Conservation (phyloP, 2,888 invertebrate species). For the Adelphocoris suturalis region DNA sequence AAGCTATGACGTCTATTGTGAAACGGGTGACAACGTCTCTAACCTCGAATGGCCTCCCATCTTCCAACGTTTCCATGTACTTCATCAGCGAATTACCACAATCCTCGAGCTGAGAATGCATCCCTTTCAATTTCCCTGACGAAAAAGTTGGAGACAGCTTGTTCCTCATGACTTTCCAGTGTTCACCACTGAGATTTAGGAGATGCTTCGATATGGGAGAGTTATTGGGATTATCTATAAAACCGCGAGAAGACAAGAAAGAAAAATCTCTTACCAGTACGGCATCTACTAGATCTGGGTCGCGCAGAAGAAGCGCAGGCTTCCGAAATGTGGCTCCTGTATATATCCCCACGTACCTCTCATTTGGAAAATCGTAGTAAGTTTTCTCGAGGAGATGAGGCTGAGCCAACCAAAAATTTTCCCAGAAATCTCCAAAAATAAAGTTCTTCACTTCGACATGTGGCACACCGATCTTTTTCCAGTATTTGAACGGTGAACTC, state of each 20-base stretch:
- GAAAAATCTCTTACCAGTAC: background rate
- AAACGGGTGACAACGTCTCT: slow-evolving; percentile 78
- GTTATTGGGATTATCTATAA: background rate
- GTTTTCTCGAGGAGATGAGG: background rate
- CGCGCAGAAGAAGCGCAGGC: background rate
- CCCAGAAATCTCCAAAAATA: background rate
- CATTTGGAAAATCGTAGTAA: background rate
- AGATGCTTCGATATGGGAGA: slow-evolving; percentile 9
- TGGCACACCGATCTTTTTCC: background rate
- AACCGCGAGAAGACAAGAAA: background rate
- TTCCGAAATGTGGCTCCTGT: slow-evolving; percentile 74
- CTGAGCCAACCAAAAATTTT: background rate
- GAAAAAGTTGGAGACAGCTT: slow-evolving; percentile 82
- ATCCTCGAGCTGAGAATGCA: slow-evolving; percentile 80
- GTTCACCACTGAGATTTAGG: slow-evolving; percentile 33
- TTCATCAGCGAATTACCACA: slow-evolving; percentile 77
- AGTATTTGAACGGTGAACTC: slow-evolving; percentile 4
- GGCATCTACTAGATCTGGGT: background rate
- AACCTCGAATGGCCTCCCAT: slow-evolving; percentile 72
- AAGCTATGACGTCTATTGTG: slow-evolving; percentile 80
- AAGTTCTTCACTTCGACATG: background rate
- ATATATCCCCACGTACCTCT: background rate
- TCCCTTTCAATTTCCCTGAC: slow-evolving; percentile 81
- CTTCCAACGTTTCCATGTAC: slow-evolving; percentile 59
- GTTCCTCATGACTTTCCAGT: slow-evolving; percentile 78